phyloP scores from a whole-genome alignment of 2,113 vertebrate species.

The Zosterops japonicus region DNA sequence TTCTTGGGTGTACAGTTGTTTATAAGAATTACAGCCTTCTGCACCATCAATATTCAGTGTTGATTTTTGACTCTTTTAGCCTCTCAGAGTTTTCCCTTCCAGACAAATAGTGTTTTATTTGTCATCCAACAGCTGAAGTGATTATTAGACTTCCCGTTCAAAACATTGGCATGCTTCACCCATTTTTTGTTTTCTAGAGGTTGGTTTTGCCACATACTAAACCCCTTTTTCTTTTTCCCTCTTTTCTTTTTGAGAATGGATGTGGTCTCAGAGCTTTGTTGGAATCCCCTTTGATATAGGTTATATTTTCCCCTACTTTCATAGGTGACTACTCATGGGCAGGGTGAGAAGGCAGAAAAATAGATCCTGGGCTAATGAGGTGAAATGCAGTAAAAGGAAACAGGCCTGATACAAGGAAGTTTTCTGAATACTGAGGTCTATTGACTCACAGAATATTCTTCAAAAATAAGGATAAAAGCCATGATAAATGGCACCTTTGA shows the following conservation, averaged over 20 bases:
- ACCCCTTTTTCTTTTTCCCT: not conserved
- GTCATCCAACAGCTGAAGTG: not conserved
- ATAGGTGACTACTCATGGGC: not conserved
- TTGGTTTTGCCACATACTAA: not conserved
- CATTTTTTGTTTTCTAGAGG: not conserved
- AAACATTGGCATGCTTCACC: not conserved
- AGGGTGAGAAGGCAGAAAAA: not conserved
- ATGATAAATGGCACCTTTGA: not conserved
- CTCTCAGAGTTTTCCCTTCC: not conserved
- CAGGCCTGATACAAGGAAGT: not conserved
- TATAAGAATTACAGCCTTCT: slow-evolving; percentile 20
- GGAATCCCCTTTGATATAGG: not conserved
- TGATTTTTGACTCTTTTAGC: not conserved
- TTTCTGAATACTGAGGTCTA: not conserved
- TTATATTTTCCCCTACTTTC: not conserved
- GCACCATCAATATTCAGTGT: not conserved
- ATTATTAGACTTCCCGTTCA: not conserved
- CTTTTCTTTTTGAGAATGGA: not conserved
- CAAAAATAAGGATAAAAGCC: not conserved
- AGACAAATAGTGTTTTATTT: not conserved
- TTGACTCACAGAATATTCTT: not conserved
- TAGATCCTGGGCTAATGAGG: not conserved
- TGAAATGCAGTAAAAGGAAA: not conserved
- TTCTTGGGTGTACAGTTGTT: slow-evolving; percentile 41
- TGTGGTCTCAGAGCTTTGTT: not conserved